Percentiles rank a stretch among this genome's conserved stretches.
Conservation (phyloP, 2,888 invertebrate species). For the Lordiphosa andalusiaca region DNA sequence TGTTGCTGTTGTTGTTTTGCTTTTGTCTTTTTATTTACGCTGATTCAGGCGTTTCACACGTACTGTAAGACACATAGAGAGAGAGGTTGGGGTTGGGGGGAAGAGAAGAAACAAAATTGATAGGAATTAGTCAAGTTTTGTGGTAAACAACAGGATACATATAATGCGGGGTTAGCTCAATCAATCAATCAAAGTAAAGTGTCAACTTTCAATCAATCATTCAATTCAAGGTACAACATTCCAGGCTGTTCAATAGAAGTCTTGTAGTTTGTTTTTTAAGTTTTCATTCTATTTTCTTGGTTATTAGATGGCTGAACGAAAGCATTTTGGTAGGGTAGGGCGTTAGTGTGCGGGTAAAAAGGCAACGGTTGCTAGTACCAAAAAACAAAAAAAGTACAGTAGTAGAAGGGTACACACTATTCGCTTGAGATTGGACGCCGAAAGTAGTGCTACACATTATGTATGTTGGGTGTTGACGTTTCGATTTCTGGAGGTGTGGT, state of each 20-base stretch:
- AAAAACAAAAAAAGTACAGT: constrained; percentile 48
- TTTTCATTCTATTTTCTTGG: constrained; percentile 16
- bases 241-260: constrained; percentile 35
- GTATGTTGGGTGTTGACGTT: constrained; percentile 19
- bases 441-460: constrained; percentile 45
- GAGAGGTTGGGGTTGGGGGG: constrained; percentile 19
- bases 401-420: constrained; percentile 57
- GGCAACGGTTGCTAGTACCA: constrained; percentile 11
- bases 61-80: constrained; percentile 85
- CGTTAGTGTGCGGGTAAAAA: constrained; percentile 24
- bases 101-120: constrained; percentile 60
- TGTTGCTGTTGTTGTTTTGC: constrained; percentile 42
- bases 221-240: constrained; percentile 49
- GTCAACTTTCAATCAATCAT: constrained; percentile 45
- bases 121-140: constrained; percentile 58
- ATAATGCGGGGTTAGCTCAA: constrained; percentile 28
- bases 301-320: constrained; percentile 27
- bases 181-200: constrained; percentile 32
- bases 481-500: constrained; percentile 24
- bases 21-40: constrained; percentile 79
- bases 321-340: constrained; percentile 15
- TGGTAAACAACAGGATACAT: constrained; percentile 30
- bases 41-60: constrained; percentile 94
- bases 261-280: constrained; percentile 12
- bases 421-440: constrained; percentile 31